Conservation (phyloP, 64 coral and sea anemone species). For the Pachyseris speciosa region DNA sequence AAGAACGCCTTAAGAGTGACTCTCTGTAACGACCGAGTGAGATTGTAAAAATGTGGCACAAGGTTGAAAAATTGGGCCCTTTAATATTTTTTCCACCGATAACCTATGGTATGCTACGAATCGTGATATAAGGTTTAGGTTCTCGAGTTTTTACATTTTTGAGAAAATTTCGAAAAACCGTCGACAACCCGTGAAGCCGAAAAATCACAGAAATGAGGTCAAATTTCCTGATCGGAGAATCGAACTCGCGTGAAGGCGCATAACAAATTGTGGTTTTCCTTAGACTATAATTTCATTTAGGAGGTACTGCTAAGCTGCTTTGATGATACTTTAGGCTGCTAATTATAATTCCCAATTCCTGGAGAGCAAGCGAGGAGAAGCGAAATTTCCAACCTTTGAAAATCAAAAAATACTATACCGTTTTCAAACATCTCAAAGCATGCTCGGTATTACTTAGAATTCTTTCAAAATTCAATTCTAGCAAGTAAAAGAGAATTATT, state of each 20-base stretch:
- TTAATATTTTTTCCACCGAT: slow-evolving; percentile 14
- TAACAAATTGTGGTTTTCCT: slow-evolving; percentile 26
- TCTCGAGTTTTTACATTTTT: slow-evolving; percentile 42
- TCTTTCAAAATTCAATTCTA: no score
- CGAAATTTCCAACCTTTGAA: no score
- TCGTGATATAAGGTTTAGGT: slow-evolving; percentile 19
- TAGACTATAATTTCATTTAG: slow-evolving; percentile 22
- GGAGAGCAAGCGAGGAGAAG: no score
- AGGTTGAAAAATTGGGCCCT: neutral
- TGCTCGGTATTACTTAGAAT: no score
- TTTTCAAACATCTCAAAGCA: no score
- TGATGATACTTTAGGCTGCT: no score
- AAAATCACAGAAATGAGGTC: slow-evolving; percentile 45
- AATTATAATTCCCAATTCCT: no score
- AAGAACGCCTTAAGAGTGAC: no score
- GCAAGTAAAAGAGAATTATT: no score
- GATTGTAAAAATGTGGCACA: no score
- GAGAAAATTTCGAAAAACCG: slow-evolving; percentile 39
- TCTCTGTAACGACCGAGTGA: no score
- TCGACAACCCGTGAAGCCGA: slow-evolving; percentile 36
- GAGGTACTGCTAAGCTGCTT: slow-evolving; percentile 9
- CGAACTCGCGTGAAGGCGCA: slow-evolving; percentile 29
- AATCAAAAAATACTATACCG: no score
- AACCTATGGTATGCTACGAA: slow-evolving; percentile 42
- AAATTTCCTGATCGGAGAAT: slow-evolving; percentile 45